phyloP scores from a whole-genome alignment of 2,113 vertebrate species.

The Columbina picui region DNA sequence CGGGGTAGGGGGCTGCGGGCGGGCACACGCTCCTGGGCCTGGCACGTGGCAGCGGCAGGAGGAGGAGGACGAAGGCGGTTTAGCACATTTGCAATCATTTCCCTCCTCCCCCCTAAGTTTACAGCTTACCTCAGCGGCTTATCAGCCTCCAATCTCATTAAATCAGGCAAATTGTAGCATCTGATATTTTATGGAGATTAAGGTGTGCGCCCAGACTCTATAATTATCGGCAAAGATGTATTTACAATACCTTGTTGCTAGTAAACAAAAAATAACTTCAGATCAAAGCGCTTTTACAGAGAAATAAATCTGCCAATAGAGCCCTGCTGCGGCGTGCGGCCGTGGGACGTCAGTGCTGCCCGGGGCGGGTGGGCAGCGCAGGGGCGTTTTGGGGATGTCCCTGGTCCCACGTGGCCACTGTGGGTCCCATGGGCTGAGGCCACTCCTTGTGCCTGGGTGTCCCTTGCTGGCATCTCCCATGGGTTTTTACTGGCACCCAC shows the following conservation, averaged over 20 bases:
- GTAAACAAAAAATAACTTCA: slow-evolving; percentile 69
- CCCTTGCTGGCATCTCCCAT: neutral
- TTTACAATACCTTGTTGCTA: slow-evolving; percentile 70
- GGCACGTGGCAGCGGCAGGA: neutral
- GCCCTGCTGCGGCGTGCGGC: accelerated
- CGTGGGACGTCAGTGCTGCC: neutral
- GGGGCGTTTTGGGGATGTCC: neutral
- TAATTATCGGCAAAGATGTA: slow-evolving; percentile 66
- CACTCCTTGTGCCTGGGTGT: neutral
- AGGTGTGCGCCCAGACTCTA: slow-evolving; percentile 59
- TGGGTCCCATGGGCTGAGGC: accelerated
- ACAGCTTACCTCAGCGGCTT: slow-evolving; percentile 60
- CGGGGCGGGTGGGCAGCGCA: accelerated
- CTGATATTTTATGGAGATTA: slow-evolving; percentile 71
- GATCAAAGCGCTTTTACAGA: slow-evolving; percentile 36
- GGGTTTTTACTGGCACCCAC: neutral
- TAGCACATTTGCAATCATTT: slow-evolving; percentile 47
- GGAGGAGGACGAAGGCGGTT: neutral
- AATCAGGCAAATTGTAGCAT: slow-evolving; percentile 74
- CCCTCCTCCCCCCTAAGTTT: slow-evolving; percentile 11
- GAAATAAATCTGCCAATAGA: neutral
- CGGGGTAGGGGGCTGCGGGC: slow-evolving; percentile 18
- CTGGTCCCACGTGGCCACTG: neutral
- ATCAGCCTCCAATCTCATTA: slow-evolving; percentile 69
- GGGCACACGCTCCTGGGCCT: neutral